A percentile compares a stretch with the other conserved stretches of the same genome.
Evolutionary conservation across 2,797 vertebrate species (phyloP).

Genomic region (Neostethus bicornis): DNA sequence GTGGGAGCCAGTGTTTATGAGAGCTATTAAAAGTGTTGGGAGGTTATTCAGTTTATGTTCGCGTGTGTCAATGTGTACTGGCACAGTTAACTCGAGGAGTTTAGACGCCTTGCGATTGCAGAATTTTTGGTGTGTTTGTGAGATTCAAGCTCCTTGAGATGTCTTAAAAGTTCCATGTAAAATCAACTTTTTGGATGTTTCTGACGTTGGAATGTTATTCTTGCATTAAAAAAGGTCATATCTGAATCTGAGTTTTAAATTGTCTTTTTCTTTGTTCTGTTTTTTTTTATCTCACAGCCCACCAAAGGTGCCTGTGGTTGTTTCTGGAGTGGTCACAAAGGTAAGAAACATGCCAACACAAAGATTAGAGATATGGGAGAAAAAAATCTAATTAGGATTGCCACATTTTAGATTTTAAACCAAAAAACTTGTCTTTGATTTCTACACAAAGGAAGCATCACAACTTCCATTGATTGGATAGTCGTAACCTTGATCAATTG

Average conservation of each 20-base stretch:
- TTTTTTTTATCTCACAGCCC: slow-evolving; percentile 69
- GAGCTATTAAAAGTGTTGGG: slow-evolving; percentile 71
- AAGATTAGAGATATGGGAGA: slow-evolving; percentile 13
- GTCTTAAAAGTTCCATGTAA: no score
- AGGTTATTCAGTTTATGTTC: slow-evolving; percentile 49
- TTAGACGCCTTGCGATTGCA: slow-evolving; percentile 47
- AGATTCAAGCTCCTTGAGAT: no score
- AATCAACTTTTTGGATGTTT: no score
- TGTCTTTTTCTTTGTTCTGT: slow-evolving; percentile 12
- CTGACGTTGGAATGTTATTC: no score
- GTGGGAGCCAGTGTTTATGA: slow-evolving; percentile 61
- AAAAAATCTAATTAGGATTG: neutral
- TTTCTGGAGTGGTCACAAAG: slow-evolving; percentile 91
- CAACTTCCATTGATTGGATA: neutral
- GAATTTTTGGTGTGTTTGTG: slow-evolving; percentile 33
- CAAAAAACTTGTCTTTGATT: neutral
- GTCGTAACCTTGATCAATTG: no score
- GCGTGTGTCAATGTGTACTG: slow-evolving; percentile 18
- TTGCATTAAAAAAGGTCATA: neutral
- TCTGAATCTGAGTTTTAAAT: neutral
- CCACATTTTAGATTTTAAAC: neutral
- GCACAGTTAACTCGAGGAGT: slow-evolving; percentile 33
- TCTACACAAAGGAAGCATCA: neutral
- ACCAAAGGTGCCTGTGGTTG: slow-evolving; percentile 86
- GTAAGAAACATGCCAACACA: slow-evolving; percentile 70